Evolutionary conservation across 2,113 vertebrate species (phyloP).

Genomic region (Eretmochelys imbricata): DNA sequence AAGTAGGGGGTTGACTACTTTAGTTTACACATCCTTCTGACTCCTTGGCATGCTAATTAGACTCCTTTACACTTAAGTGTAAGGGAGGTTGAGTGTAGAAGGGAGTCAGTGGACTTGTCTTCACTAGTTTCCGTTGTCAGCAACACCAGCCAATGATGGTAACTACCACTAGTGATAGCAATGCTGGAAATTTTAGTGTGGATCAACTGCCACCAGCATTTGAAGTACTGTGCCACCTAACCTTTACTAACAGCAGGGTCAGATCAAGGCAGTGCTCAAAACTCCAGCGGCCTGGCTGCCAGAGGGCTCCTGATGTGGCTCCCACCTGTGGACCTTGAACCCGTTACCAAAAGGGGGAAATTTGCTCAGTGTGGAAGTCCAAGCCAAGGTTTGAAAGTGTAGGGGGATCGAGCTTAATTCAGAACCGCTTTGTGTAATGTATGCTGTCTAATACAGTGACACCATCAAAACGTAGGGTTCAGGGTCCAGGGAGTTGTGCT

Average conservation of each 20-base stretch:
- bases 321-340: accelerated
- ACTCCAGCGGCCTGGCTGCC: not conserved
- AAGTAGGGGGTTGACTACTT: not conserved
- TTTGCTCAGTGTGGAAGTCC: not conserved
- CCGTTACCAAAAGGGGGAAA: not conserved
- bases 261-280: accelerated
- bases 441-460: accelerated
- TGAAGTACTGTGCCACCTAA: not conserved
- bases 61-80: not conserved
- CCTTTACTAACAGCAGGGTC: accelerated
- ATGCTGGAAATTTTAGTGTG: not conserved
- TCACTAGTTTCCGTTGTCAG: not conserved
- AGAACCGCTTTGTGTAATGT: not conserved
- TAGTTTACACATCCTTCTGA: not conserved
- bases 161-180: not conserved
- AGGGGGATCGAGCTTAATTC: not conserved
- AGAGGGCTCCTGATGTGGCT: accelerated
- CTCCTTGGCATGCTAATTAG: not conserved
- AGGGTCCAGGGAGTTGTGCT: accelerated
- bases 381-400: not conserved
- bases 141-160: not conserved
- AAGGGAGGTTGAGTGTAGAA: not conserved
- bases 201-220: accelerated
- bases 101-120: not conserved
- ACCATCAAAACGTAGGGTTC: too few species aligned